Evolutionary conservation across 2,888 invertebrate species (phyloP).

Genomic region (Cantharis lateralis): DNA sequence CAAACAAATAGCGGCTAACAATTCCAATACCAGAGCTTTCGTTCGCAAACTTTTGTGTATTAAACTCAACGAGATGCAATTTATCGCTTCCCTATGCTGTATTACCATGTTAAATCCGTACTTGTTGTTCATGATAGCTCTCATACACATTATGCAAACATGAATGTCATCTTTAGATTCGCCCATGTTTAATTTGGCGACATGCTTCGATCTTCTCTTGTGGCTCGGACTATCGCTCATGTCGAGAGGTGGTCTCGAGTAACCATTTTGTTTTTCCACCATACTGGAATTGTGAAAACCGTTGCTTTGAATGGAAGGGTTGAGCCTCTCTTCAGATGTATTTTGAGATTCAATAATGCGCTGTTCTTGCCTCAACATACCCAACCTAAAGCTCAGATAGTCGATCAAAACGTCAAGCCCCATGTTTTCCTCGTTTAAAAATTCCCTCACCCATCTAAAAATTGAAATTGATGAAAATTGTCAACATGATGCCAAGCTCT

Average conservation of each 20-base stretch:
- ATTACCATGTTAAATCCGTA: conserved; percentile 99
- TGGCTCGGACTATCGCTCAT: conserved; percentile 71
- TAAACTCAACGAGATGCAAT: conserved; percentile 95
- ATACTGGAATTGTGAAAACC: conserved; percentile 34
- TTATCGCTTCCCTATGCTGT: conserved; percentile 96
- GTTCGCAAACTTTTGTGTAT: conserved; percentile 97
- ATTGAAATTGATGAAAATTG: conserved; percentile 8
- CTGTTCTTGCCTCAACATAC: conserved; percentile 93
- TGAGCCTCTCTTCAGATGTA: conserved; percentile 77
- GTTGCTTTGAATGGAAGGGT: conserved; percentile 56
- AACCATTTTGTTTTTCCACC: conserved; percentile 41
- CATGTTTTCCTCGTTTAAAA: conserved; percentile 93
- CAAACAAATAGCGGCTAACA: conserved; percentile 96
- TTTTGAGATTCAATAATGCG: conserved; percentile 76
- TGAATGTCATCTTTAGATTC: conserved; percentile 98
- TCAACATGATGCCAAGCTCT: conserved; percentile 37
- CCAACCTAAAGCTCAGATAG: conserved; percentile 92
- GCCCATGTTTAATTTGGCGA: conserved; percentile 90
- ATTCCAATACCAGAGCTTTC: conserved; percentile 94
- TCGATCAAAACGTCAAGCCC: conserved; percentile 96
- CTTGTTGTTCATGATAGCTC: conserved; percentile 99
- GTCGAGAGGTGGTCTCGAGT: conserved; percentile 50
- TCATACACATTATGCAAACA: conserved; percentile 97
- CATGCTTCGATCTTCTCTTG: conserved; percentile 79
- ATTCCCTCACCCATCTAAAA: conserved; percentile 96